A percentile compares a stretch with the other conserved stretches of the same genome.
Conservation (phyloP, 1,140 invertebrate genomes). For the Pentalonia nigronervosa region DNA sequence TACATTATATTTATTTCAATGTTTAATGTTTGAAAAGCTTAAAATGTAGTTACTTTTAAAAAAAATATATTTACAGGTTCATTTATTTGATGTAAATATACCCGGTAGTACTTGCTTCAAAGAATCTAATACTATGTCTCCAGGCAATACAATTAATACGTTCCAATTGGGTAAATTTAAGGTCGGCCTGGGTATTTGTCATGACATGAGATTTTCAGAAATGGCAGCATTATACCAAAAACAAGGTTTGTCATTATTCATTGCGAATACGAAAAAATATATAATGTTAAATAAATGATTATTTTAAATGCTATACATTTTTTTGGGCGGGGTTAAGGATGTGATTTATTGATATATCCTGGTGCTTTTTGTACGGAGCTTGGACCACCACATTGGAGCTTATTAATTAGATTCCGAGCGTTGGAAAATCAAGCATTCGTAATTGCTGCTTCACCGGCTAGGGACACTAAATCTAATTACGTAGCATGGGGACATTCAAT, state of each 20-base stretch:
- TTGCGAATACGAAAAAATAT: neutral
- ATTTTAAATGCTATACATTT: neutral
- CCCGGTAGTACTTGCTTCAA: slow-evolving; percentile 90
- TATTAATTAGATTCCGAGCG: slow-evolving; percentile 80
- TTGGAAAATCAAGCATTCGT: slow-evolving; percentile 88
- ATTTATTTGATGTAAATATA: slow-evolving; percentile 95
- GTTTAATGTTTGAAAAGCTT: neutral
- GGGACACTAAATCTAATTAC: slow-evolving; percentile 76
- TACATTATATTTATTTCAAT: neutral
- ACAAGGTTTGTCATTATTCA: slow-evolving; percentile 67
- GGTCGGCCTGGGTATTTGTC: slow-evolving; percentile 92
- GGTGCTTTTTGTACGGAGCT: slow-evolving; percentile 96
- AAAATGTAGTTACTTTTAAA: neutral
- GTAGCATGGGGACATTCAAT: slow-evolving; percentile 89
- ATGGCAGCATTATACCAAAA: slow-evolving; percentile 84
- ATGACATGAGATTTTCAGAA: slow-evolving; percentile 92
- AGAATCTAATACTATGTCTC: slow-evolving; percentile 83
- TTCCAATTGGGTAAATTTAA: slow-evolving; percentile 79
- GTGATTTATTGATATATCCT: slow-evolving; percentile 87
- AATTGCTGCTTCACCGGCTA: slow-evolving; percentile 78
- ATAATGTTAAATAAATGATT: neutral
- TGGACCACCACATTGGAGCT: slow-evolving; percentile 90
- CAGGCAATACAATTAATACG: slow-evolving; percentile 78
- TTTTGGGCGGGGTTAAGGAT: slow-evolving; percentile 68
- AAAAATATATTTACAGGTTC: slow-evolving; percentile 71